Evolutionary conservation across 2,113 vertebrate species (phyloP), one percentile per base, ranked within the genome.

Genomic region (Himantopus leucocephalus): DNA sequence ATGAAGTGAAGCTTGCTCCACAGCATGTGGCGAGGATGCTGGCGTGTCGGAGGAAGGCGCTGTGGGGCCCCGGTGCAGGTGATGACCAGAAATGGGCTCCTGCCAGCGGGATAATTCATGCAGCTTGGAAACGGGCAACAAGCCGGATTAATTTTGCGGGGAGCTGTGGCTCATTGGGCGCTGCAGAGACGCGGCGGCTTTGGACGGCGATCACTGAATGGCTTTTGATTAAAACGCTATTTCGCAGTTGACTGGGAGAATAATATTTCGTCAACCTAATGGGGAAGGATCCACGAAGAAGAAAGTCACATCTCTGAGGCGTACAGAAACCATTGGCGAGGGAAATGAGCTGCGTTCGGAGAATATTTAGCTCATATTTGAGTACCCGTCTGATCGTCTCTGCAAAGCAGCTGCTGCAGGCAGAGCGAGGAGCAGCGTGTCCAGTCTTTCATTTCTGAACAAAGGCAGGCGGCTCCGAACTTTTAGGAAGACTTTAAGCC

Each of bases 351-450:
- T 43, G 64, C 2, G 0, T 27, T 34, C 14, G 5, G 27, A 23
- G 47, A 29, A 10, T 8, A 1, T 39, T n/a, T 8, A 5, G 17
- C 22, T 22, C 5, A 0, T 27, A 1, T 43, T 23, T 19, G 72
- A 32, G 2, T 6, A 7, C 24, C 52, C 71, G 2, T 6, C 41
- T 7, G 18, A 8, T 37, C 1, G 4, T 13, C 90, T 23, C 35
- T 7, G 71, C 35, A 7, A 8, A 56, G 58, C 83, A 71, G 83
- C 73, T 88, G 56, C 64, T 60, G 68, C 39, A 37, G 84, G 84
- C 55, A 23, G 43, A 7, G 35, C 9, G 18, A 13, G 26, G 67
- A 80, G 70, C 74, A 21, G 58, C 16, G 1, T 6, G 26, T 14
- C 74, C 26, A 1, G 52, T 35, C 84, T 20, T 30, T 19, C 39